Base-by-base conservation (phyloP, 2,888 invertebrate species). In the Icerya purchasi region DNA sequence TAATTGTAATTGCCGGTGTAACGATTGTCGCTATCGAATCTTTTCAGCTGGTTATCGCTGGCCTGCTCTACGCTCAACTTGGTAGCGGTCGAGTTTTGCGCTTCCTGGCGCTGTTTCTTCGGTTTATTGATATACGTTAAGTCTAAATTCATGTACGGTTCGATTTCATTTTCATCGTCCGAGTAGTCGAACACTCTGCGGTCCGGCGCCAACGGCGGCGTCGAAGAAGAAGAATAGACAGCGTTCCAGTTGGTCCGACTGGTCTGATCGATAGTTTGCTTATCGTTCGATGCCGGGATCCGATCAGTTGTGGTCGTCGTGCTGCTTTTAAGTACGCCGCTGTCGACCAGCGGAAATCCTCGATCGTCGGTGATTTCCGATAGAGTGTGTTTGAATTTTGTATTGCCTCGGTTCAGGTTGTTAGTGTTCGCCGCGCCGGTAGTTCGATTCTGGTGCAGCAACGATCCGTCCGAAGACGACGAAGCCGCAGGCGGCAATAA, bases 321-420 rank as follows among this genome's bases (percentile, higher is more conserved):
- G 8, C 22, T 22, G 36, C 36, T 49, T 2, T 36, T 50, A 22
- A 56, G 24, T 1, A 56, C 50, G n/a, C n/a, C n/a, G n/a, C n/a
- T n/a, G n/a, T n/a, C n/a, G n/a, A n/a, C n/a, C n/a, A n/a, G n/a
- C n/a, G n/a, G n/a, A n/a, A n/a, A n/a, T n/a, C n/a, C n/a, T n/a
- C n/a, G n/a, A 14, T 59, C 52, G n/a, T 54, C 50, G 2, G 23
- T 56, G 25, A 50, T 56, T 8, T 51, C 59, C 2, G 22, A 24
- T 59, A 52, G 20, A 59, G 14, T 14, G 56, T 59, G 25, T 59
- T 59, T 59, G 22, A 59, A 59, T 51, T 59, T 59, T 20, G 56
- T 59, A 3, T 36, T 25, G 3, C 59, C 59, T 51, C 59, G 22
- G 8, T 56, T 56, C 0, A 23, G 22, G n/a, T 19, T 54, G 21